Base-by-base conservation (phyloP, 2,797 vertebrate species). In the Manis pentadactyla region DNA sequence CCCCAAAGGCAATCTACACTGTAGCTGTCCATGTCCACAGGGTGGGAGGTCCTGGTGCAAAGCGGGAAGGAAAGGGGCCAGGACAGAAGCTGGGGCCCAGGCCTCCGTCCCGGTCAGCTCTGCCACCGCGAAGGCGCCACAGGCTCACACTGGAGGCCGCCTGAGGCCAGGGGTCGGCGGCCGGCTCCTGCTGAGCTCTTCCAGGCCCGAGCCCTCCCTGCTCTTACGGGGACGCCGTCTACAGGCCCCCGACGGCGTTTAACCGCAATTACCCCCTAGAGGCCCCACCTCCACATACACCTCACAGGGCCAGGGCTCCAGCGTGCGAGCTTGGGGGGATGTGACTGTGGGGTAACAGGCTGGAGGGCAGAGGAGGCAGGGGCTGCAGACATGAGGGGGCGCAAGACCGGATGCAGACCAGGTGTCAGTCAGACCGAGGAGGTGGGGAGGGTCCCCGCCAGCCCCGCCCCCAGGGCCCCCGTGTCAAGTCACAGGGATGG, bases 401-500 rank as follows among this genome's bases (percentile, higher is more conserved):
- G 1, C 12, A 12, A 39, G 55, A 14, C 17, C 7, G 17, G 7
- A 31, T 0, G 2, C 59, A 9, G 12, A n/a, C 39, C 31, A 3
- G 39, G 31, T 14, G 11, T 39, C 37, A 42, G 34, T 27, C 34
- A 2, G 63, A 14, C 61, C 7, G 29, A 29, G 61, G 61, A 63
- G 25, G 46, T 46, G 9, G 46, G 61, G 69, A 61, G 13, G 9
- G 34, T 46, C 31, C 17, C 6, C 31, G 63, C 4, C 13, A 25
- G 57, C 23, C 69, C 63, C 18, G n/a, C 6, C 15, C 31, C n/a
- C 1, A 1, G 0, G 2, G 4, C 2, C 14, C 31, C 63, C 2
- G n/a, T 6, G 14, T 27, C 61, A 34, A 7, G 31, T 63, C 4
- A 21, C 3, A 57, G 59, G 59, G 21, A 61, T 14, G 1, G 61